Evolutionary conservation across 1,140 invertebrate species (phyloP).

Genomic region (Ceratosolen fusciceps): DNA sequence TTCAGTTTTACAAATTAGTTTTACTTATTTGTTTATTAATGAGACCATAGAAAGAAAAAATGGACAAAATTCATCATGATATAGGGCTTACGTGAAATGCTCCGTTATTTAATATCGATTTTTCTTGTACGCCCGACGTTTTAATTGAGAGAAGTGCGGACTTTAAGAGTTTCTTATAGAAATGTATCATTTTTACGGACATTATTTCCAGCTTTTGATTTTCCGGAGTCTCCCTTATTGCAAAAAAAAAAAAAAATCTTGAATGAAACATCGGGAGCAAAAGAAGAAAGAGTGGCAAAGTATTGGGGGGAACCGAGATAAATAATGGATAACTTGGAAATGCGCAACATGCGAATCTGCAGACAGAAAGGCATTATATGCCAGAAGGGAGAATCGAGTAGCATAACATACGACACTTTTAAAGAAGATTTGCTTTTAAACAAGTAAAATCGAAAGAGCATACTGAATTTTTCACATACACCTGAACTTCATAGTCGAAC

Average conservation of each 20-base stretch:
- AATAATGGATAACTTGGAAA: neutral
- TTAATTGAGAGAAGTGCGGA: neutral
- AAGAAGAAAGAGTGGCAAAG: neutral
- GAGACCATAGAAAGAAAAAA: constrained; percentile 6
- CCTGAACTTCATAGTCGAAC: no score
- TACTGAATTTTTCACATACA: neutral
- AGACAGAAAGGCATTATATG: no score
- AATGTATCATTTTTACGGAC: constrained; percentile 42
- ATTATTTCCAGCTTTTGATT: constrained; percentile 14
- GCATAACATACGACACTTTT: no score
- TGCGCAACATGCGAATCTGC: neutral
- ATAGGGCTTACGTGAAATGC: neutral
- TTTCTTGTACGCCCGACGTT: neutral
- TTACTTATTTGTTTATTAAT: constrained; percentile 13
- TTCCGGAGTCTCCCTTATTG: constrained; percentile 3
- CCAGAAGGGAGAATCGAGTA: no score
- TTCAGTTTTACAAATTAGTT: constrained; percentile 12
- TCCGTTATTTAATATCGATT: constrained; percentile 40
- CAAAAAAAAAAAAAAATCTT: no score
- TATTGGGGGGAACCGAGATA: neutral
- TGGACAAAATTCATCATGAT: constrained; percentile 13
- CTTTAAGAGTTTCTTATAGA: constrained; percentile 34
- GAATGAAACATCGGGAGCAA: no score
- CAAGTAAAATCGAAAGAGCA: no score
- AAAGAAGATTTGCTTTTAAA: no score